These are phyloP conservation scores for Nesospiza acunhae DNA, from an alignment of 2,113 vertebrate species.

Conservation along the genomic window DNA sequence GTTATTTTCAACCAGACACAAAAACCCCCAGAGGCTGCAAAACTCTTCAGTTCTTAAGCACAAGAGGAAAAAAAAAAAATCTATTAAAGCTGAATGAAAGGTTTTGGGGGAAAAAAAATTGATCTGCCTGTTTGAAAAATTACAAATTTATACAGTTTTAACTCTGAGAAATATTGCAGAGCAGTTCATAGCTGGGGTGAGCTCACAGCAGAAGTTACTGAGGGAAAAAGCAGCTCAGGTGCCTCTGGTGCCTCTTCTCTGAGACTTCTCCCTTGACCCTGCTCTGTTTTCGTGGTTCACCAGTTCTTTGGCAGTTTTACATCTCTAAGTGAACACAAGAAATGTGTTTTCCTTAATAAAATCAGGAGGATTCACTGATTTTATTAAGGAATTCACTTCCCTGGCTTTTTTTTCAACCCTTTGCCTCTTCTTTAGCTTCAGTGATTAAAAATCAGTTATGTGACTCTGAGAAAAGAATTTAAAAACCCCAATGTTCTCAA, in stretches of 20 bases:
- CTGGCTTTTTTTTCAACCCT: not conserved
- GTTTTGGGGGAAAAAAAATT: not conserved
- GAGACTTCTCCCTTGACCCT: not conserved
- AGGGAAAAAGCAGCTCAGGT: not conserved
- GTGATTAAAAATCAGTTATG: not conserved
- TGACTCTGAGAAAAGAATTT: not conserved
- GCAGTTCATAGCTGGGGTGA: not conserved
- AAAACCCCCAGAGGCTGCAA: not conserved
- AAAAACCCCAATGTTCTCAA: fast-evolving
- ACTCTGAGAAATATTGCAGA: not conserved
- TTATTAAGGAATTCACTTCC: not conserved
- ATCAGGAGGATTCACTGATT: not conserved
- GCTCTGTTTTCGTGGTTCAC: not conserved
- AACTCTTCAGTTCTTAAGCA: not conserved
- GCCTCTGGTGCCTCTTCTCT: not conserved
- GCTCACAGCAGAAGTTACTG: not conserved
- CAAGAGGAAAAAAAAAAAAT: not conserved
- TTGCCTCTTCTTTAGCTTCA: not conserved
- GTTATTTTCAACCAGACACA: not conserved
- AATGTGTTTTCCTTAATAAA: not conserved
- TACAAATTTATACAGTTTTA: not conserved
- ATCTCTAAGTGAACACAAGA: not conserved
- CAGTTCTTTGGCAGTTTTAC: not conserved
- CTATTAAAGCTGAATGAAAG: not conserved
- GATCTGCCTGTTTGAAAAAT: not conserved